These are phyloP conservation scores for Caenorhabditis sinica DNA, from an alignment of 2,888 invertebrate genomes.

Conservation along the genomic window DNA sequence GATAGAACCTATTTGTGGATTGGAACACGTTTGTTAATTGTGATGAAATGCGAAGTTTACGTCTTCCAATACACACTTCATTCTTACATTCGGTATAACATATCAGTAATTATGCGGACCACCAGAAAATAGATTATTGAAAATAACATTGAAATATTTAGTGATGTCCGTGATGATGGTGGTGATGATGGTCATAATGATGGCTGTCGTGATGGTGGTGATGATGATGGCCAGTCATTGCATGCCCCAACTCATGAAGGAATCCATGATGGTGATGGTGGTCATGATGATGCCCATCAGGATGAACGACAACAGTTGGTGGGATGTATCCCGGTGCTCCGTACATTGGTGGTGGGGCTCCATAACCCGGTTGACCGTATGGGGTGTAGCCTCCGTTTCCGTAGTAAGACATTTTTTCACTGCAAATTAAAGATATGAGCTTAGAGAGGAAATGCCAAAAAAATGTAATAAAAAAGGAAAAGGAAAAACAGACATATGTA, in stretches of 20 bases:
- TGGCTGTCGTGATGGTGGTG: conserved; percentile 10
- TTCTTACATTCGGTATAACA: too few relatives aligned
- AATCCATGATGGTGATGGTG: conserved; percentile 27
- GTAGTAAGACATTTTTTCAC: conserved; percentile 42
- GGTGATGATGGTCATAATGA: conserved; percentile 10
- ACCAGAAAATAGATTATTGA: neutral
- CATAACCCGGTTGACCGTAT: conserved; percentile 2
- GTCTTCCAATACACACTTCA: too few relatives aligned
- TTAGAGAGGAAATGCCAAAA: too few relatives aligned
- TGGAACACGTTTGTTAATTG: too few relatives aligned
- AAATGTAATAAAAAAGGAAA: too few relatives aligned
- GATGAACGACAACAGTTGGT: neutral
- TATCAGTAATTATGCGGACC: neutral
- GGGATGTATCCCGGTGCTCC: conserved; percentile 23
- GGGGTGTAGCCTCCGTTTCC: conserved; percentile 23
- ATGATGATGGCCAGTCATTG: conserved; percentile 38
- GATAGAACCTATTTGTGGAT: too few relatives aligned
- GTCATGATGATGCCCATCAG: conserved; percentile 20
- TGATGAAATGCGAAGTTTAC: too few relatives aligned
- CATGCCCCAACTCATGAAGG: conserved; percentile 28
- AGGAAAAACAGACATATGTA: too few relatives aligned
- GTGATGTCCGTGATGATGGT: conserved; percentile 51
- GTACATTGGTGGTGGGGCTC: conserved; percentile 18
- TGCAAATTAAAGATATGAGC: too few relatives aligned
- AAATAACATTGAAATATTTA: neutral